These are phyloP conservation scores for Aricia artaxerxes DNA, from an alignment of 2,888 invertebrate species.

Conservation along the genomic window DNA sequence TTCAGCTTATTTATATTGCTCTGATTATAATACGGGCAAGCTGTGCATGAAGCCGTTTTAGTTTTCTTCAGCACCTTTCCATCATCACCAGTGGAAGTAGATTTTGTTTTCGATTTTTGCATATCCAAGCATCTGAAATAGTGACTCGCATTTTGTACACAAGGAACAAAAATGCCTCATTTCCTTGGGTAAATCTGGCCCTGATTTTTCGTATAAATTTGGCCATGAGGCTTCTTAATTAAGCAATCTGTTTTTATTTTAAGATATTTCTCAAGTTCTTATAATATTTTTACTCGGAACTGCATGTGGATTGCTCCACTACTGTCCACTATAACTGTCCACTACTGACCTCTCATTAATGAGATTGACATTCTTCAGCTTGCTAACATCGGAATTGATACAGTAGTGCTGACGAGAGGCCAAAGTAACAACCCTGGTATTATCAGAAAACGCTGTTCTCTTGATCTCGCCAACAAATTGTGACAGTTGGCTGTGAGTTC, in stretches of 20 bases:
- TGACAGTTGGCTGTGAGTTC: slow-evolving; percentile 97
- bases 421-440: slow-evolving; percentile 88
- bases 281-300: background rate
- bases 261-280: too few relatives aligned
- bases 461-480: slow-evolving; percentile 97
- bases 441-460: slow-evolving; percentile 86
- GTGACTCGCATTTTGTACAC: too few relatives aligned
- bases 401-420: slow-evolving; percentile 97
- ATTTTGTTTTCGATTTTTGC: slow-evolving; percentile 83
- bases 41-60: slow-evolving; percentile 74
- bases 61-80: slow-evolving; percentile 84
- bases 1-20: slow-evolving; percentile 82
- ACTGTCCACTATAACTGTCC: background rate
- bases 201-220: too few relatives aligned
- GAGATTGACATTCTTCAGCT: slow-evolving; percentile 85
- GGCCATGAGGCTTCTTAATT: too few relatives aligned
- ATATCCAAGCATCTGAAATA: slow-evolving; percentile 86
- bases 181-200: too few relatives aligned
- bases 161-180: too few relatives aligned
- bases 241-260: background rate
- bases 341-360: slow-evolving; percentile 90
- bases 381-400: slow-evolving; percentile 89
- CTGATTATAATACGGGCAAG: slow-evolving; percentile 86
- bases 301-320: background rate
- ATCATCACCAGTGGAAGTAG: slow-evolving; percentile 78